Base-by-base conservation (phyloP, 2,888 invertebrate genomes). In the Nomada ruficornis region DNA sequence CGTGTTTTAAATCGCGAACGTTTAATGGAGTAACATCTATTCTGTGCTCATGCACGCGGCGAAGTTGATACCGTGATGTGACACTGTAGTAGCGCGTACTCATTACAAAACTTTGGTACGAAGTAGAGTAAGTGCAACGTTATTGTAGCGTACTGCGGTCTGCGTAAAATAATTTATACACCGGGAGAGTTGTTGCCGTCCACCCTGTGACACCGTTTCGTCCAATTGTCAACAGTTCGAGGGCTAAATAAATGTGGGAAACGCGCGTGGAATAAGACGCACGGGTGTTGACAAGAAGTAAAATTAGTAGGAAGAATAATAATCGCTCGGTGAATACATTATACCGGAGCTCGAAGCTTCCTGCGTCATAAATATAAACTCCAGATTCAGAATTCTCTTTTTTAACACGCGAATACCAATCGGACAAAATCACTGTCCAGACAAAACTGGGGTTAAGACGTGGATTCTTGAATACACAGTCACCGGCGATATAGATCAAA, bases 261-360 rank as follows among this genome's bases (percentile, higher is more conserved):
- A n/a, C 55, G 54, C 36, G 42, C 36, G 10, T 4, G 54, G 42
- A 15, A 11, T 36, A 7, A 18, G 54, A 44, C 36, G 20, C 29
- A 15, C 20, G 68, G 64, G 63, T 69, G 63, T 76, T 69, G 57
- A 52, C 60, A 18, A 67, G 60, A 67, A 7, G 55, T 78, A 78
- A 80, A 80, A 78, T 80, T 78, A 80, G 78, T 29, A 50, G n/a
- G 18, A 77, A 67, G 80, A 71, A 80, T 78, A 78, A 80, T 78
- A 78, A 80, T 78, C 71, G 1, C 4, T 29, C 42, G 68, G 18
- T 13, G 11, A 36, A 26, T 50, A 26, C 52, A 52, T 71, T 67
- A 68, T 26, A 10, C 1, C 4, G 44, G 18, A 55, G 10, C 54
- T 64, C 20, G 20, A 50, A 62, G 54, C 69, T 52, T 57, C 18